Percentiles rank a stretch among this genome's conserved stretches.
These are phyloP conservation scores for Gymnocheta viridis DNA, from an alignment of 2,888 invertebrate species.

Conservation along the genomic window DNA sequence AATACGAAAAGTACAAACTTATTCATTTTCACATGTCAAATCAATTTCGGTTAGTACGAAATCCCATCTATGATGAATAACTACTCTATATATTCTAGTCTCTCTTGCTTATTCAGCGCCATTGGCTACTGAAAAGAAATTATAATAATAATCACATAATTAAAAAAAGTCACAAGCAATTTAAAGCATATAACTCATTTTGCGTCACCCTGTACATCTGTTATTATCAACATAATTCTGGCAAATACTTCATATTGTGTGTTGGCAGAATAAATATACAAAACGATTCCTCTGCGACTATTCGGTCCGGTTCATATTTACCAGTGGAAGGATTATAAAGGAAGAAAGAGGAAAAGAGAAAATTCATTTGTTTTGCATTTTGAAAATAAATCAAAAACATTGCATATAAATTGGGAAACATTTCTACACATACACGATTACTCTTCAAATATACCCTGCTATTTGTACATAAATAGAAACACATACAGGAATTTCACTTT, in stretches of 20 bases:
- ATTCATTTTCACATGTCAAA: no score
- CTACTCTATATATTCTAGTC: no score
- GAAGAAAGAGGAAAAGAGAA: slow-evolving; percentile 5
- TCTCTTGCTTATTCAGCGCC: no score
- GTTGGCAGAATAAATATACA: slow-evolving; percentile 18
- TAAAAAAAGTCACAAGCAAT: no score
- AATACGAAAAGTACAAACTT: no score
- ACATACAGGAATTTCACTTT: slow-evolving; percentile 2
- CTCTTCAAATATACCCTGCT: background rate
- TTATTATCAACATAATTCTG: slow-evolving; percentile 20
- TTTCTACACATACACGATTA: slow-evolving; percentile 28
- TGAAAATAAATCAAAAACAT: slow-evolving; percentile 79
- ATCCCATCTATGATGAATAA: no score
- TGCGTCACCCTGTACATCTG: no score
- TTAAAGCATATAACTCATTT: no score
- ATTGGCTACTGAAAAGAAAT: no score
- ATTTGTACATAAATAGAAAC: background rate
- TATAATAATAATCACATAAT: no score
- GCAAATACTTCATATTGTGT: slow-evolving; percentile 24
- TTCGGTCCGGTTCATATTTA: background rate
- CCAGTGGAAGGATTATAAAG: background rate
- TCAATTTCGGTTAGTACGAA: no score
- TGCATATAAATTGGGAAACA: slow-evolving; percentile 75
- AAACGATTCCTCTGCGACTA: background rate
- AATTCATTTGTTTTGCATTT: slow-evolving; percentile 70